Evolutionary conservation across 2,888 invertebrate species (phyloP).

Genomic region (Fragum sueziense): DNA sequence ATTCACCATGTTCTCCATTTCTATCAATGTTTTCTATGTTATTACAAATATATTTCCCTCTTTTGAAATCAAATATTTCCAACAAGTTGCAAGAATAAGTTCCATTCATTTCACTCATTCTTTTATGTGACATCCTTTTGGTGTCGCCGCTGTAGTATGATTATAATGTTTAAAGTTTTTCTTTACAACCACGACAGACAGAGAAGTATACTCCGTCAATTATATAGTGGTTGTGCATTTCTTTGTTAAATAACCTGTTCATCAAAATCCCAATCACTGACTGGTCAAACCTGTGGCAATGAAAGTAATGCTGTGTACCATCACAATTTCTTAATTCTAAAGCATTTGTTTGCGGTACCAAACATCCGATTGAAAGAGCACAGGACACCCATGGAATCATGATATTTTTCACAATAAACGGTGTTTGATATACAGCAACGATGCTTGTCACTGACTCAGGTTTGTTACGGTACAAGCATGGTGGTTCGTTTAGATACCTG

Average conservation of each 20-base stretch:
- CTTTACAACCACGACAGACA: neutral
- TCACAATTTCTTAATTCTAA: neutral
- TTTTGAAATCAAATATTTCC: too few species aligned
- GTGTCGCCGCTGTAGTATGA: too few species aligned
- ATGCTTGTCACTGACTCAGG: neutral
- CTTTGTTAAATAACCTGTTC: neutral
- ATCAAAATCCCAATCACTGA: constrained; percentile 5
- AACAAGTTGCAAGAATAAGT: too few species aligned
- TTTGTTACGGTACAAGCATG: neutral
- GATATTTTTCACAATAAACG: neutral
- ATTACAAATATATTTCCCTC: too few species aligned
- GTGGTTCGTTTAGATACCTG: neutral
- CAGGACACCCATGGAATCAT: constrained; percentile 11
- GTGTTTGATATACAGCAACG: neutral
- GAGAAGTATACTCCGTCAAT: neutral
- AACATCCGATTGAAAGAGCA: neutral
- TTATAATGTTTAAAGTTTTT: too few species aligned
- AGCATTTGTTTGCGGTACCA: neutral
- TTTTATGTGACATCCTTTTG: too few species aligned
- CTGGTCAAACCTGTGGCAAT: constrained; percentile 11
- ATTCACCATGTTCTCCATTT: too few species aligned
- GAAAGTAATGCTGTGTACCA: too few species aligned
- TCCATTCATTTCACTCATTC: too few species aligned
- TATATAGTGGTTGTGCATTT: neutral
- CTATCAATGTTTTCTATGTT: too few species aligned